Conservation (phyloP, 2,797 vertebrate species). For the Hephaestus fuliginosus region DNA sequence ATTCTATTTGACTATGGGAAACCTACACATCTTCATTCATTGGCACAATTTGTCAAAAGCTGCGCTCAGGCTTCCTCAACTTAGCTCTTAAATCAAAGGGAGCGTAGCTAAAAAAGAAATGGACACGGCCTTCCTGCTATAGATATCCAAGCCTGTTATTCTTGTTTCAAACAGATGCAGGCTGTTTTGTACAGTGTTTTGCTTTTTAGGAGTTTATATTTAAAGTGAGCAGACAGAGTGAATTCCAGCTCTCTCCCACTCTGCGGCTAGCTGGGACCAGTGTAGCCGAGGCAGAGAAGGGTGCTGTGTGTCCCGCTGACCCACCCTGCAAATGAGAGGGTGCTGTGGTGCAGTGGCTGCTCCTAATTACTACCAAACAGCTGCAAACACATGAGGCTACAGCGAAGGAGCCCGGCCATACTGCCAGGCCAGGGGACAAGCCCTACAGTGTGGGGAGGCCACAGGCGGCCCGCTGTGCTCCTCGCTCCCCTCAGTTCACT, state of each 20-base stretch:
- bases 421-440: constrained; percentile 77
- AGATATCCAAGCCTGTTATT: constrained; percentile 66
- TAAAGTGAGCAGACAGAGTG: constrained; percentile 79
- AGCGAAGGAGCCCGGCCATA: constrained; percentile 67
- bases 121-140: constrained; percentile 43
- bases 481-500: constrained; percentile 72
- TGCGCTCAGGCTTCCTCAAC: constrained; percentile 27
- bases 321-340: constrained; percentile 90
- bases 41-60: constrained; percentile 66
- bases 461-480: constrained; percentile 74
- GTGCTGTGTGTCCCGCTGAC: constrained; percentile 83
- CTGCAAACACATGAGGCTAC: constrained; percentile 80
- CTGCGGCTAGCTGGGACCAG: constrained; percentile 78
- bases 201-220: constrained; percentile 83
- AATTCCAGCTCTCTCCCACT: constrained; percentile 80
- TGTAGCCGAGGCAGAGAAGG: constrained; percentile 77
- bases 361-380: constrained; percentile 87
- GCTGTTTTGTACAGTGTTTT: constrained; percentile 68
- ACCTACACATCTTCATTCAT: constrained; percentile 56
- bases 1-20: constrained; percentile 57
- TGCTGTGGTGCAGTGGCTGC: constrained; percentile 81
- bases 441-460: constrained; percentile 79
- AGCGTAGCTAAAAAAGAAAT: constrained; percentile 45
- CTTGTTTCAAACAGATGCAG: constrained; percentile 64
- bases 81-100: constrained; percentile 56